Conservation (phyloP, 1,140 invertebrate species). For the Riptortus pedestris region DNA sequence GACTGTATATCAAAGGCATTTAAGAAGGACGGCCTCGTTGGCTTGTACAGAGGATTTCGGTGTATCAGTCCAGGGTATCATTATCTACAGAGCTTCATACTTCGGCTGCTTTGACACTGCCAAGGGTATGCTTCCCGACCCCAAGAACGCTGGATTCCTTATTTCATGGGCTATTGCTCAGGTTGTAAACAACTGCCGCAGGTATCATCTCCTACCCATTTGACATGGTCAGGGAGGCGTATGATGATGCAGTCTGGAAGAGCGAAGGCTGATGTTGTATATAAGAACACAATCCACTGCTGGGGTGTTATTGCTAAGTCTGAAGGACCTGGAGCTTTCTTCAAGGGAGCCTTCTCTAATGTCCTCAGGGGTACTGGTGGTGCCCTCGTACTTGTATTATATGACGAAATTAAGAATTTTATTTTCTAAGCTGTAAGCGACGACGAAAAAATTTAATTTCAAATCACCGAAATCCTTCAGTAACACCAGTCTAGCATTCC, state of each 20-base stretch:
- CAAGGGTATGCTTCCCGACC: constrained; percentile 74
- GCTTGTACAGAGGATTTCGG: constrained; percentile 83
- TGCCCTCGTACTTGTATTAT: constrained; percentile 65
- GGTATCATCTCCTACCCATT: constrained; percentile 80
- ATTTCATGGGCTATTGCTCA: constrained; percentile 42
- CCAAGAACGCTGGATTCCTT: constrained; percentile 71
- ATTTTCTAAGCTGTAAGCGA: constrained; percentile 35
- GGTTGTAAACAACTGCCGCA: constrained; percentile 62
- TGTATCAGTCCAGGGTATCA: constrained; percentile 81
- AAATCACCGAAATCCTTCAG: not conserved
- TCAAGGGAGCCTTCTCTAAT: constrained; percentile 73
- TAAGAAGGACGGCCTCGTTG: constrained; percentile 73
- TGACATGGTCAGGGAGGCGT: constrained; percentile 76
- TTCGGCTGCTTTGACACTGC: constrained; percentile 90
- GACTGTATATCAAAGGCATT: constrained; percentile 82
- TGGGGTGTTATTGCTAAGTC: constrained; percentile 55
- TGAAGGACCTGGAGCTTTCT: constrained; percentile 60
- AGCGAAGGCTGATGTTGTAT: constrained; percentile 52
- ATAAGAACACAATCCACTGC: constrained; percentile 62
- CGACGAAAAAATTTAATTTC: constrained; percentile 7
- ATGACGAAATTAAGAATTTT: constrained; percentile 63
- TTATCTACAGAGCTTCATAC: constrained; percentile 80
- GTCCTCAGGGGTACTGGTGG: constrained; percentile 67
- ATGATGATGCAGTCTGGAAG: constrained; percentile 84
- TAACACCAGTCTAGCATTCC: not conserved